phyloP scores from a whole-genome alignment of 2,888 invertebrate species.

The Leptinotarsa peninsularis region DNA sequence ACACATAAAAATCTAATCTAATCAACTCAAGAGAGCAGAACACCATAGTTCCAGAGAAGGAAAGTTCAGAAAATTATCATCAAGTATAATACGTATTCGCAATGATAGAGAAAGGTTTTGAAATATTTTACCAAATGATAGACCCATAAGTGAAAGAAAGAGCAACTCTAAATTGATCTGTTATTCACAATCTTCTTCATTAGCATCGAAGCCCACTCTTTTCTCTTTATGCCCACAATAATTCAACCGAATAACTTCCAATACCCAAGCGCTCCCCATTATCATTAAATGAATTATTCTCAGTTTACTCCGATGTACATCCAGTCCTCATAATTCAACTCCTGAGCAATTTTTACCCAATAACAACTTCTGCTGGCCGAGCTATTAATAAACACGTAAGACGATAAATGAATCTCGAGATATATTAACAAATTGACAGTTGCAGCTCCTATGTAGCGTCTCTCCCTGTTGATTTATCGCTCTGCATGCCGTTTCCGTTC shows the following conservation, averaged over 20 bases:
- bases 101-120: too few relatives aligned
- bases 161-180: neutral
- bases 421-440: conserved; percentile 47
- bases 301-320: conserved; percentile 23
- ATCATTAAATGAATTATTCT: conserved; percentile 20
- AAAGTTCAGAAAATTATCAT: too few relatives aligned
- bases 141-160: neutral
- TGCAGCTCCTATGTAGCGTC: conserved; percentile 41
- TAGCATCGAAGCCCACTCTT: conserved; percentile 10
- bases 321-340: conserved; percentile 25
- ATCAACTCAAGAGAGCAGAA: too few relatives aligned
- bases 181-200: neutral
- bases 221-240: neutral
- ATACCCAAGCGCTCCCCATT: conserved; percentile 7
- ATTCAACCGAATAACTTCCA: conserved; percentile 18
- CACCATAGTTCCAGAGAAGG: too few relatives aligned
- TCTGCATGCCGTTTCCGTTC: conserved; percentile 38
- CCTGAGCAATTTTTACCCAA: conserved; percentile 31
- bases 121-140: too few relatives aligned
- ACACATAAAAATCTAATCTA: too few relatives aligned
- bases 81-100: too few relatives aligned
- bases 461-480: conserved; percentile 41
- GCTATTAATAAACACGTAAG: conserved; percentile 42
- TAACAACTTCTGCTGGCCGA: conserved; percentile 31
- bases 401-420: conserved; percentile 41